Percentiles rank a stretch among this genome's conserved stretches.
These are phyloP conservation scores for Melanotaenia parkinsoni DNA, from an alignment of 2,797 vertebrate genomes.

Conservation along the genomic window DNA sequence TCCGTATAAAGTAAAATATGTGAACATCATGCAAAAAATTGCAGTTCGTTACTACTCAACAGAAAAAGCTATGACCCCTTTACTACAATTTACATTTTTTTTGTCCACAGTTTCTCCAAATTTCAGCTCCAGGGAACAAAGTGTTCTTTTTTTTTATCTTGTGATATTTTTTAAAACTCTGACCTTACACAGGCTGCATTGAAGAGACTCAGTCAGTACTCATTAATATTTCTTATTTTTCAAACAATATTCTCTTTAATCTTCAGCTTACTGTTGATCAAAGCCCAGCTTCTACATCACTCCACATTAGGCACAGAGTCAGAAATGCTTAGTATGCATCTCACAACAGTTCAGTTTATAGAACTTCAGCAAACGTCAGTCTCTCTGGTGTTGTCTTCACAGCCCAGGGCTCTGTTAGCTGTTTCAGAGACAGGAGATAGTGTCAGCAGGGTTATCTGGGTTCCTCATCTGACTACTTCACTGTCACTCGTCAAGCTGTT, in stretches of 20 bases:
- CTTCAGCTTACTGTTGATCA: constrained; percentile 35
- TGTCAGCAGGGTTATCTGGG: constrained; percentile 65
- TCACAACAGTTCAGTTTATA: constrained; percentile 41
- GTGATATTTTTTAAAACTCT: neutral
- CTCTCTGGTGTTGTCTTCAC: constrained; percentile 44
- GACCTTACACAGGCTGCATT: neutral
- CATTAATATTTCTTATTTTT: constrained; percentile 29
- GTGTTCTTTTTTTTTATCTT: neutral
- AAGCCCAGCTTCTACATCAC: neutral
- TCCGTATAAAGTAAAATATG: neutral
- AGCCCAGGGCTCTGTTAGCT: constrained; percentile 48
- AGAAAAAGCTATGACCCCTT: neutral
- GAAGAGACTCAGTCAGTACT: constrained; percentile 9
- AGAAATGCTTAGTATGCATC: constrained; percentile 36
- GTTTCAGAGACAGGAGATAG: constrained; percentile 47
- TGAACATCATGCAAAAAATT: neutral
- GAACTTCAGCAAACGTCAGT: constrained; percentile 62
- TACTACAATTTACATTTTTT: neutral
- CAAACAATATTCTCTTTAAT: constrained; percentile 33
- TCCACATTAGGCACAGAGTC: constrained; percentile 7
- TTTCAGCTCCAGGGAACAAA: neutral
- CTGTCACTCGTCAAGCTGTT: constrained; percentile 64
- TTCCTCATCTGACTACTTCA: constrained; percentile 61
- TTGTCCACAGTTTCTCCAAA: neutral
- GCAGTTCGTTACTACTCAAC: neutral